phyloP scores from a whole-genome alignment of 2,797 vertebrate species.

The Ctenopoma kingsleyae region DNA sequence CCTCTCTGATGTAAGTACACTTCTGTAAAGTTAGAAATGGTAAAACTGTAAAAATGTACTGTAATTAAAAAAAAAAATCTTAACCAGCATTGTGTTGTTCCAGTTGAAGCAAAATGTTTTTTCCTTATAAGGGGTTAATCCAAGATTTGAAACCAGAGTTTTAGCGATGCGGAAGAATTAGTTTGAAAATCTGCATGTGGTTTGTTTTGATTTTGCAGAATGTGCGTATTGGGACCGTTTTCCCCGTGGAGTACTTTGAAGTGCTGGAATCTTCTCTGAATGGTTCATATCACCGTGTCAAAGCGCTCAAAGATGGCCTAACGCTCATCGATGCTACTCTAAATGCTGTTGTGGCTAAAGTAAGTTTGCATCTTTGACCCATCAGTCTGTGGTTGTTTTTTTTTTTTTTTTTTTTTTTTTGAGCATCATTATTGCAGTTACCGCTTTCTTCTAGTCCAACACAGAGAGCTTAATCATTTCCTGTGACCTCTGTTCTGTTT shows the following conservation, averaged over 20 bases:
- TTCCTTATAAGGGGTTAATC: too few species aligned
- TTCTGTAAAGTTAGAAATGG: neutral
- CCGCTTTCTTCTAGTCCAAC: neutral
- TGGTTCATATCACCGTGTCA: slow-evolving; percentile 91
- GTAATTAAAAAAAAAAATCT: too few species aligned
- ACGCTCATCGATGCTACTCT: slow-evolving; percentile 88
- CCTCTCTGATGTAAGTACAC: slow-evolving; percentile 91
- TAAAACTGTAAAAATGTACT: neutral
- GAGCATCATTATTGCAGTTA: slow-evolving; percentile 21
- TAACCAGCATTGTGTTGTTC: neutral
- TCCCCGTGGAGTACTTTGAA: slow-evolving; percentile 89
- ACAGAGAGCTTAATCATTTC: slow-evolving; percentile 15
- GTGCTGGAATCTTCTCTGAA: slow-evolving; percentile 91
- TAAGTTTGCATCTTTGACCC: slow-evolving; percentile 61
- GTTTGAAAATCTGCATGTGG: neutral
- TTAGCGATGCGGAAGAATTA: neutral
- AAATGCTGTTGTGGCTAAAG: slow-evolving; percentile 90
- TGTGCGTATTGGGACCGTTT: slow-evolving; percentile 86
- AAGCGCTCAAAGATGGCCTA: slow-evolving; percentile 87
- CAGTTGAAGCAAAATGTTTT: neutral
- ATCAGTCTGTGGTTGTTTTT: too few species aligned
- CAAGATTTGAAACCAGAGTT: neutral
- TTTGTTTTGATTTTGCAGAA: slow-evolving; percentile 82
- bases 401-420: slow-evolving; percentile 5
- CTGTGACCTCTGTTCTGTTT: slow-evolving; percentile 56